Evolutionary conservation across 2,888 invertebrate species (phyloP), one percentile per base, ranked within the genome.

Genomic region (Acrocyrtus sp.): DNA sequence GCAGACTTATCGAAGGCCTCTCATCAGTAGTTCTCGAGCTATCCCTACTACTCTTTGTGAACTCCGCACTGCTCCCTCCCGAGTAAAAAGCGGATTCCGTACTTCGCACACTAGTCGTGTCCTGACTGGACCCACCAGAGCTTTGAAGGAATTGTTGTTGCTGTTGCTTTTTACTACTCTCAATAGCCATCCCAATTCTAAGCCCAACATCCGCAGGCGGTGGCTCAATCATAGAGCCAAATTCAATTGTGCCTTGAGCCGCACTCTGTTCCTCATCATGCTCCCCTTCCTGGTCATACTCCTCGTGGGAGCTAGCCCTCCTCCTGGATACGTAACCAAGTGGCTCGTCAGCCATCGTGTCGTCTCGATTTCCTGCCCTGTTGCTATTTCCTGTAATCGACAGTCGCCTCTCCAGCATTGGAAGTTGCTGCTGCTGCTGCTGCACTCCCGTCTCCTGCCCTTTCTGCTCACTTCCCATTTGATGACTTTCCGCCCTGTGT

Each of bases 1-100:
- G 81, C 15, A 81, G 54, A 47, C 78, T 80, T 8, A 79, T 67
- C 10, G 75, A 76, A 2, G 80, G 81, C 2, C 79, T 58, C 12
- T 77, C 76, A 34, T 79, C 80, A 1, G 76, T 72, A 4, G 74
- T 70, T 70, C 78, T 74, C 8, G 79, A 75, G 39, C 76, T 79
- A 45, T 78, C 77, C n/a, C 74, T 17, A 48, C 70, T 72, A 3
- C 69, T 56, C 22, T 57, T 63, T 26, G 72, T 70, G 19, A 70
- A 65, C 43, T 74, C 80, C 41, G 77, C 80, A 43, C 78, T 76
- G 26, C 63, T 63, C 6, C 72, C 75, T 34, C 70, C 79, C 48
- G 81, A 78, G 27, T 81, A 81, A 60, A 82, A 82, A 8, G 82
- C 82, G 4, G 82, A 81, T 43, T 81, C 82, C 0, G 79, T 78